A percentile compares a stretch with the other conserved stretches of the same genome.
phyloP scores from a whole-genome alignment of 2,888 invertebrate species.

The Conchocele bisecta region DNA sequence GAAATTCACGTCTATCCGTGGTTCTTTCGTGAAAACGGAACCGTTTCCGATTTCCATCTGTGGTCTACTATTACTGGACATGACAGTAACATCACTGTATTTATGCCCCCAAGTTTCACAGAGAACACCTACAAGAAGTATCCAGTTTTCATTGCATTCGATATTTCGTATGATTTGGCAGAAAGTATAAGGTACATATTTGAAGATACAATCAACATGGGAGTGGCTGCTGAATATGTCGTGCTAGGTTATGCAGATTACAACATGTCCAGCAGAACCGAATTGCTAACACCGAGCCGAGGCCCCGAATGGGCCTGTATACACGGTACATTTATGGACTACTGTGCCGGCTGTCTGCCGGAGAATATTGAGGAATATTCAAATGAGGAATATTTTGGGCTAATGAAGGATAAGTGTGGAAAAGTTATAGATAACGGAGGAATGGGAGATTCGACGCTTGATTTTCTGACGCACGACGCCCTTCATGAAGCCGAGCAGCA shows the following conservation, averaged over 20 bases:
- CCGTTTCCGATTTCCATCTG: neutral
- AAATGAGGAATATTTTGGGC: neutral
- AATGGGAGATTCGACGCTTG: slow-evolving; percentile 14
- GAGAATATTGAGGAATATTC: neutral
- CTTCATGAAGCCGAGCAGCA: neutral
- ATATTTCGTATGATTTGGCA: neutral
- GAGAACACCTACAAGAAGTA: slow-evolving; percentile 12
- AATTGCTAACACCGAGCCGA: slow-evolving; percentile 1
- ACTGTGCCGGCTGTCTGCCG: slow-evolving; percentile 13
- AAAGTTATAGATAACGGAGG: slow-evolving; percentile 6
- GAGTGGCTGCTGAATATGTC: slow-evolving; percentile 1
- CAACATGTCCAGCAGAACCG: neutral
- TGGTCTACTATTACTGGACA: neutral
- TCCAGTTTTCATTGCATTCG: slow-evolving; percentile 5
- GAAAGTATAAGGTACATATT: neutral
- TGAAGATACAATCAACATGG: neutral
- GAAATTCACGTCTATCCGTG: neutral
- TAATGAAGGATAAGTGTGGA: slow-evolving; percentile 19
- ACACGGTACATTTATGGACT: slow-evolving; percentile 16
- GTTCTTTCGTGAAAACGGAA: neutral
- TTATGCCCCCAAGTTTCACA: slow-evolving; percentile 2
- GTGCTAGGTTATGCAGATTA: slow-evolving; percentile 23
- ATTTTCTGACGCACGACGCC: slow-evolving; percentile 8
- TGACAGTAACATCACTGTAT: neutral
- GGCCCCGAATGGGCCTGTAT: neutral